Evolutionary conservation across 2,113 vertebrate genomes (phyloP), one percentile per base, ranked within the genome.

Genomic region (Podarcis muralis): DNA sequence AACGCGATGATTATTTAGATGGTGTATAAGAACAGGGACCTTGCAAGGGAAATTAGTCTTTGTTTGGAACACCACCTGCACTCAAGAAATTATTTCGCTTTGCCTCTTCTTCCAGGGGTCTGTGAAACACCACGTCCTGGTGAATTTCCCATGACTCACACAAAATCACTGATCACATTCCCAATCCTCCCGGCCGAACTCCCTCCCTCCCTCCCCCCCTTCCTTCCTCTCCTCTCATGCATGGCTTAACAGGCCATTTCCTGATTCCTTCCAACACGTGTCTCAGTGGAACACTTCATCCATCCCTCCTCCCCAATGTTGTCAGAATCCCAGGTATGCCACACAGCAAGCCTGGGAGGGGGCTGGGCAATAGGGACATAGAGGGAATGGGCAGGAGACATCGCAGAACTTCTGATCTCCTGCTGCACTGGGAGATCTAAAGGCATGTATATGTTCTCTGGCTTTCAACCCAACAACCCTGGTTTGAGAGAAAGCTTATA

Each of bases 81-180:
- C n/a, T 25, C 53, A 57, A 57, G 62, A 72, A 80, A 3, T 59
- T 11, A 40, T 16, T 85, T 75, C 32, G 37, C 59, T 18, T 62
- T 62, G 59, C 59, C 59, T 20, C 43, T 65, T n/a, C 9, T 65
- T 86, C 30, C 30, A 59, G 40, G 85, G 20, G 57, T 7, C 71
- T 53, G 7, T 3, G 18, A 76, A 40, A 35, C 53, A n/a, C 48
- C 30, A 30, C 48, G n/a, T n/a, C 37, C 85, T 53, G 9, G 40
- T 86, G 30, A 86, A 30, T 86, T 86, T 86, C 75, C 75, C 27
- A 20, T 86, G 59, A 86, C 13, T 77, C 25, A 20, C 35, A 66
- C 16, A 62, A 30, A 86, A 86, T 16, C 59, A 11, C 13, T 43
- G 57, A 53, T 84, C 82, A 84, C 48, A 71, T 65, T 65, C 59